Evolutionary conservation across 2,797 vertebrate species (phyloP).

Genomic region (Eupleurogrammus muticus): DNA sequence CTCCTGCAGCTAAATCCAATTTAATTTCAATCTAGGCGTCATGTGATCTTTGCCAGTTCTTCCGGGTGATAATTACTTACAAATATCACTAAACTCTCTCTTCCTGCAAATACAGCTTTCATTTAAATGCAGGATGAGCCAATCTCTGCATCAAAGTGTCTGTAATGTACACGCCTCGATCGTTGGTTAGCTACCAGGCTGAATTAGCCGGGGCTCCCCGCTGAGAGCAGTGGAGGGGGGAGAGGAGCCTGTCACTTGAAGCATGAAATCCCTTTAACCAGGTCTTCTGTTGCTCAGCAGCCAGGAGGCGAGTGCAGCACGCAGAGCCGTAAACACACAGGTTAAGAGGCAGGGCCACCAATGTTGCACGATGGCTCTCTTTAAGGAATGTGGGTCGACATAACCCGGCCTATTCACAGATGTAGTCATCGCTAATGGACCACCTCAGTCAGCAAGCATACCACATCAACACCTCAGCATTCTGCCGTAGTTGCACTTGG

Average conservation of each 20-base stretch:
- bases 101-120: constrained; percentile 36
- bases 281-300: constrained; percentile 70
- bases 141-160: constrained; percentile 40
- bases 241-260: constrained; percentile 69
- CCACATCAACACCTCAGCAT: constrained; percentile 43
- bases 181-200: constrained; percentile 41
- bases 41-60: too few species aligned
- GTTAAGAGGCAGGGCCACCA: constrained; percentile 63
- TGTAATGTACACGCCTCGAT: constrained; percentile 34
- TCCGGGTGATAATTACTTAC: too few species aligned
- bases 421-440: constrained; percentile 26
- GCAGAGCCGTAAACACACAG: constrained; percentile 58
- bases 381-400: constrained; percentile 44
- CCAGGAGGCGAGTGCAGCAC: constrained; percentile 56
- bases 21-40: too few species aligned
- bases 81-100: constrained; percentile 15
- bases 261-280: constrained; percentile 77
- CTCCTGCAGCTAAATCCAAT: too few species aligned
- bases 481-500: constrained; percentile 35
- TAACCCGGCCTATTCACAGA: constrained; percentile 27
- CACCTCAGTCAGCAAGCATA: constrained; percentile 43
- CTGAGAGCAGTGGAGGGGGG: constrained; percentile 55
- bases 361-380: constrained; percentile 36
- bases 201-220: constrained; percentile 52
- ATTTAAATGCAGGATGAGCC: constrained; percentile 8